Conservation (phyloP, 2,797 vertebrate genomes). For the Rhinogobio ventralis region DNA sequence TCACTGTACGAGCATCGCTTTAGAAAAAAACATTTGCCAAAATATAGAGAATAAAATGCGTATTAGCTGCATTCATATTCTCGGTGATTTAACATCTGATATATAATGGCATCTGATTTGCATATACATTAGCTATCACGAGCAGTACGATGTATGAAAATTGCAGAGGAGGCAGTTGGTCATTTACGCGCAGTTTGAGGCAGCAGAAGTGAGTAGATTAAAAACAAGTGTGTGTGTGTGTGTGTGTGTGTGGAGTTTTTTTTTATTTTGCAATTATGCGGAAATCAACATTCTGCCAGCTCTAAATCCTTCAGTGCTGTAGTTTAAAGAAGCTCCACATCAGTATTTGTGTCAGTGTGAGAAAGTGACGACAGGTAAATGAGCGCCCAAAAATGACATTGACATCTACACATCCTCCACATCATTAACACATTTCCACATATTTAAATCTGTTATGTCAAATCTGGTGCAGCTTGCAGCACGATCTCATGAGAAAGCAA, state of each 20-base stretch:
- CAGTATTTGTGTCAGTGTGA: conserved; percentile 10
- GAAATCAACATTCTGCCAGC: not conserved
- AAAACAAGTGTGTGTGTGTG: conserved; percentile 6
- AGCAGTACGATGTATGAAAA: conserved; percentile 12
- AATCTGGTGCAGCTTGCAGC: not conserved
- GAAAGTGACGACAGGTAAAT: conserved; percentile 19
- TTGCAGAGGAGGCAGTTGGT: conserved; percentile 35
- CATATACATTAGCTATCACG: conserved; percentile 70
- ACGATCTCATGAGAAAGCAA: not conserved
- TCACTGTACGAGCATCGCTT: conserved; percentile 61
- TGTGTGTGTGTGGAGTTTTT: not conserved
- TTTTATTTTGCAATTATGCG: conserved; percentile 19
- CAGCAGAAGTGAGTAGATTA: conserved; percentile 10
- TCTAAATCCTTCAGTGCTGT: conserved; percentile 2
- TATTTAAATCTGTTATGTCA: not conserved
- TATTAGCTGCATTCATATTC: conserved; percentile 73
- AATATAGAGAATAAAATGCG: conserved; percentile 64
- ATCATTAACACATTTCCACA: conserved; percentile 28
- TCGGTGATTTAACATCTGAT: conserved; percentile 67
- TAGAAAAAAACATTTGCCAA: conserved; percentile 45
- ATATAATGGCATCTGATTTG: conserved; percentile 73
- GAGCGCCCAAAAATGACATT: not conserved
- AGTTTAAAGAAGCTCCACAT: not conserved
- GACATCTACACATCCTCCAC: not conserved
- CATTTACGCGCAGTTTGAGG: conserved; percentile 3